Evolutionary conservation across 1,140 invertebrate species (phyloP).

Genomic region (Sminthurides bifidus): DNA sequence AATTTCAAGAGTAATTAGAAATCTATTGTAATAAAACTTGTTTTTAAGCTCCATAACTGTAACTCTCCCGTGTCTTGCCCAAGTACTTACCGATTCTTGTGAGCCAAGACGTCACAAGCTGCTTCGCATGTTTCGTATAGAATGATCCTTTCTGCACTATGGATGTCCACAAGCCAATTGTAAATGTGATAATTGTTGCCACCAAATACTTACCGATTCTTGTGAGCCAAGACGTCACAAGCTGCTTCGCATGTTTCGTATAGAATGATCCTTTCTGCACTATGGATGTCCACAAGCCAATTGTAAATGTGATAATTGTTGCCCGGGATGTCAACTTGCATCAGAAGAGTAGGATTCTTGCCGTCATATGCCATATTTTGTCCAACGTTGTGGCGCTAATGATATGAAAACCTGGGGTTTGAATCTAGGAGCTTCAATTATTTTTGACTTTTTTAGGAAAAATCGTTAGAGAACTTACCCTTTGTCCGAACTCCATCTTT

Average conservation of each 20-base stretch:
- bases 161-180: constrained; percentile 6
- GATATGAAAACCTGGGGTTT: not conserved
- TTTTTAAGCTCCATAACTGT: too few species aligned
- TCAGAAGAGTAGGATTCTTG: not conserved
- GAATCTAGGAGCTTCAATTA: not conserved
- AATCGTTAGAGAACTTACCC: not conserved
- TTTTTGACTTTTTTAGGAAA: not conserved
- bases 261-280: constrained; percentile 1
- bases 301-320: not conserved
- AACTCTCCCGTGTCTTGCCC: too few species aligned
- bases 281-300: not conserved
- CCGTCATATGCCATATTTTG: not conserved
- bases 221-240: not conserved
- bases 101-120: not conserved
- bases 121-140: not conserved
- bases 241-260: not conserved
- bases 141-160: not conserved
- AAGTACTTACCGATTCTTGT: too few species aligned
- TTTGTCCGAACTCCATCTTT: not conserved
- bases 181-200: not conserved
- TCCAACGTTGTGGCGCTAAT: not conserved
- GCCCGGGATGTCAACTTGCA: not conserved
- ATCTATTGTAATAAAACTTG: too few species aligned
- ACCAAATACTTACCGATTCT: too few species aligned
- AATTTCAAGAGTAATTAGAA: too few species aligned